Evolutionary conservation across 2,888 invertebrate species (phyloP), one percentile per base, ranked within the genome.

Genomic region (Villa cingulata): DNA sequence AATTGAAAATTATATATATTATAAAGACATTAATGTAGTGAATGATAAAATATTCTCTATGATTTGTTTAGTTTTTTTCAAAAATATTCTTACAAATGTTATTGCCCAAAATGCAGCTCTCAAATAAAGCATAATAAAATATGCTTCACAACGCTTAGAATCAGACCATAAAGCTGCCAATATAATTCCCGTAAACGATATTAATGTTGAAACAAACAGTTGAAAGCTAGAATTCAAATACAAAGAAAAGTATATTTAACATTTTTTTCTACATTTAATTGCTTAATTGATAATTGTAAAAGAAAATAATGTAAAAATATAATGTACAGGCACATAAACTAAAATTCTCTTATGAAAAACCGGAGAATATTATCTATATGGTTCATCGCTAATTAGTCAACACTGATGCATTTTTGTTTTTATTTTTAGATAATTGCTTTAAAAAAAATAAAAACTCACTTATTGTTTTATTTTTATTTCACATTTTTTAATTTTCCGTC

Each of bases 41-140:
- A 32, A 32, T 2, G 55, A 48, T 46, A 32, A 14, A 12, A 32
- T 3, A 12, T 5, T 12, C 27, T 9, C 6, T 10, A 2, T 27
- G 6, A 27, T 27, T 27, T 27, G 4, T 14, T 19, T 14, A 20
- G 20, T 40, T 15, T n/a, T 40, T 20, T 15, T 34, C 16, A 10
- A 14, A 27, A 27, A 27, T 32, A 32, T 12, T 27, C 68, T 68
- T 66, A 78, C 78, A 61, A 73, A 65, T 43, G 77, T 74, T 42
- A 77, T 55, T 53, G 75, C 69, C 78, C 78, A 78, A 52, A 75
- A 71, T 15, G 66, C 69, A 27, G 72, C 72, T 49, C 78, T 74
- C 46, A 74, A 61, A 59, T 78, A 78, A 23, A 77, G 68, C 61
- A 78, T 70, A 48, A 75, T 66, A 57, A 77, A 78, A 56, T 76